These are phyloP conservation scores for Tetrapedia diversipes DNA, from an alignment of 2,888 invertebrate genomes.

Conservation along the genomic window DNA sequence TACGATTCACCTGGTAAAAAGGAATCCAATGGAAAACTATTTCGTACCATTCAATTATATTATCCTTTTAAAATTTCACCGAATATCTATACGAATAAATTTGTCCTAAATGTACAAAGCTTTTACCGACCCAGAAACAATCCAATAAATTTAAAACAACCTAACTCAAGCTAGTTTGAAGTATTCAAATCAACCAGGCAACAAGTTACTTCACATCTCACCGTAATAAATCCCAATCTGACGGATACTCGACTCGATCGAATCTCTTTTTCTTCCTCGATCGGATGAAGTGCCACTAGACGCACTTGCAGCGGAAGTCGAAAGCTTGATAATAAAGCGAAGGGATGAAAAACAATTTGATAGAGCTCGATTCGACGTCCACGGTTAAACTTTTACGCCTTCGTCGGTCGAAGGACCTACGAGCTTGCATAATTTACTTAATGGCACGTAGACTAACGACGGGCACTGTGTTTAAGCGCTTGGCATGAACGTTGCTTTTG, in stretches of 20 bases:
- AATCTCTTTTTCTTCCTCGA: constrained; percentile 10
- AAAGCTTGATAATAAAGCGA: constrained; percentile 31
- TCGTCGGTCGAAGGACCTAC: constrained; percentile 50
- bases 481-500: constrained; percentile 38
- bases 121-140: no score
- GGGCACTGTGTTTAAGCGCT: constrained; percentile 57
- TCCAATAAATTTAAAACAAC: no score
- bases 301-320: constrained; percentile 4
- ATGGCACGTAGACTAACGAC: constrained; percentile 69
- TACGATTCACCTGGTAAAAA: no score
- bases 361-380: constrained; percentile 57
- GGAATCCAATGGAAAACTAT: no score
- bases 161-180: no score
- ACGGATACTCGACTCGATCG: constrained; percentile 8
- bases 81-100: no score
- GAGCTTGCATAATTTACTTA: constrained; percentile 66
- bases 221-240: no score
- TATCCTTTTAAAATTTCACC: no score
- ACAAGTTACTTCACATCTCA: no score
- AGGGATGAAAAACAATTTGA: constrained; percentile 60
- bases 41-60: no score
- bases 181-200: no score
- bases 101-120: no score
- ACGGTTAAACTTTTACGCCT: constrained; percentile 65
- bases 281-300: constrained; percentile 32